Conservation (phyloP, 35 echinoderm and acorn worm genomes). For the Apostichopus californicus region DNA sequence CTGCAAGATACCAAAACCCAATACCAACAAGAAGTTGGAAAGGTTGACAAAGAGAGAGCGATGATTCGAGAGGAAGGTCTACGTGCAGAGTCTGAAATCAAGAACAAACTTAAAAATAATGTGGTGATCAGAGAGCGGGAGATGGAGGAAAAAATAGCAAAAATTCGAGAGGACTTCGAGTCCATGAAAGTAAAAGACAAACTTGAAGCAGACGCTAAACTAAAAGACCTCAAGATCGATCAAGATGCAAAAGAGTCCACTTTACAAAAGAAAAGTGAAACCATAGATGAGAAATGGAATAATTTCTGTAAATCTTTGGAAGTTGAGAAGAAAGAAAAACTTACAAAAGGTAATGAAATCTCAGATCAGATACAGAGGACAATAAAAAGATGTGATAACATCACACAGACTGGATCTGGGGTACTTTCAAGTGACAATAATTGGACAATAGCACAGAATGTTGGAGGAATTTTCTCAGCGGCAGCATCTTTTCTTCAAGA, state of each 20-base stretch:
- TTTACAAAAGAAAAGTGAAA: background rate
- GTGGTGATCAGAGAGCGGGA: background rate
- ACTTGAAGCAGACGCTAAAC: background rate
- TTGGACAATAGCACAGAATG: constrained; percentile 27
- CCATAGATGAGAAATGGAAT: background rate
- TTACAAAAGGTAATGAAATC: background rate
- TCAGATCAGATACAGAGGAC: background rate
- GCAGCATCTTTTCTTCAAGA: background rate
- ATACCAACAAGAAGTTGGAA: background rate
- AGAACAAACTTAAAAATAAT: background rate
- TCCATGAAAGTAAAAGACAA: background rate
- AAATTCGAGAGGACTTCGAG: background rate
- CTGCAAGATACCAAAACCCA: background rate
- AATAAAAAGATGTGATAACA: constrained; percentile 4
- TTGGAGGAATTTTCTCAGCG: background rate
- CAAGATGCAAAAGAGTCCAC: background rate
- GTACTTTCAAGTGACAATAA: constrained; percentile 13
- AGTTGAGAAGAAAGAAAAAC: background rate
- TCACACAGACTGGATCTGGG: background rate
- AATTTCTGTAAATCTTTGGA: background rate
- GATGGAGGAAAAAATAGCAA: constrained; percentile 11
- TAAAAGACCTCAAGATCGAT: background rate
- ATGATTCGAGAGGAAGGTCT: background rate
- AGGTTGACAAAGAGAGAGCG: background rate
- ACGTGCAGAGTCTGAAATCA: background rate